phyloP scores from a whole-genome alignment of 2,888 invertebrate genomes.

The Tenthredo scrophulariae region DNA sequence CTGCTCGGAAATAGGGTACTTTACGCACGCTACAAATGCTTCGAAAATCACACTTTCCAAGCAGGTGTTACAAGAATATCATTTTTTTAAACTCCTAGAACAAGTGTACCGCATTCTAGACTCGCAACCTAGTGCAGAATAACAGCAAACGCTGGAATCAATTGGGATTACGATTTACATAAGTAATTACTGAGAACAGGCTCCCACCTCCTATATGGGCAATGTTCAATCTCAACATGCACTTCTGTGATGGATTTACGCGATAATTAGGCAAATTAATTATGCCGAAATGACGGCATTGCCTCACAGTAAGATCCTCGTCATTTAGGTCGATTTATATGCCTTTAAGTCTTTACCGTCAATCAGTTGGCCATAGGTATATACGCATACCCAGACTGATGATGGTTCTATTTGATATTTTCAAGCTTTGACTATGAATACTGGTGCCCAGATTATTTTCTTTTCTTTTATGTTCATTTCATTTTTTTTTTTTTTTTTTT shows the following conservation, averaged over 20 bases:
- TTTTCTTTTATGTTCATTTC: background rate
- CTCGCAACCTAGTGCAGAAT: background rate
- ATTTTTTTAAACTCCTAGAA: too few relatives aligned
- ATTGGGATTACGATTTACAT: background rate
- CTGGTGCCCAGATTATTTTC: slow-evolving; percentile 12
- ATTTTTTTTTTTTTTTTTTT: too few relatives aligned
- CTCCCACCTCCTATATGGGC: background rate
- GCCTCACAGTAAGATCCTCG: slow-evolving; percentile 18
- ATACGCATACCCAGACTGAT: background rate
- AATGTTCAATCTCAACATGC: slow-evolving; percentile 8
- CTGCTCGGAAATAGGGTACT: too few relatives aligned
- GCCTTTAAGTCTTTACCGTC: too few relatives aligned
- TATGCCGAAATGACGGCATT: slow-evolving; percentile 10
- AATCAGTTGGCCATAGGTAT: too few relatives aligned
- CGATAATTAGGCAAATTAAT: slow-evolving; percentile 11
- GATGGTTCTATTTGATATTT: background rate
- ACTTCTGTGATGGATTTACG: background rate
- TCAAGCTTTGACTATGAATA: slow-evolving; percentile 44
- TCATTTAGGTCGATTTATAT: background rate
- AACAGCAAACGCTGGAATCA: too few relatives aligned
- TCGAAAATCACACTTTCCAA: too few relatives aligned
- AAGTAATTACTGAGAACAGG: slow-evolving; percentile 3
- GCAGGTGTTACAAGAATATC: too few relatives aligned
- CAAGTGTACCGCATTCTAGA: background rate
- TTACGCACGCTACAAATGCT: too few relatives aligned